A percentile compares a stretch with the other conserved stretches of the same genome.
These are phyloP conservation scores for Sialis lutaria DNA, from an alignment of 2,888 invertebrate genomes.

Conservation along the genomic window DNA sequence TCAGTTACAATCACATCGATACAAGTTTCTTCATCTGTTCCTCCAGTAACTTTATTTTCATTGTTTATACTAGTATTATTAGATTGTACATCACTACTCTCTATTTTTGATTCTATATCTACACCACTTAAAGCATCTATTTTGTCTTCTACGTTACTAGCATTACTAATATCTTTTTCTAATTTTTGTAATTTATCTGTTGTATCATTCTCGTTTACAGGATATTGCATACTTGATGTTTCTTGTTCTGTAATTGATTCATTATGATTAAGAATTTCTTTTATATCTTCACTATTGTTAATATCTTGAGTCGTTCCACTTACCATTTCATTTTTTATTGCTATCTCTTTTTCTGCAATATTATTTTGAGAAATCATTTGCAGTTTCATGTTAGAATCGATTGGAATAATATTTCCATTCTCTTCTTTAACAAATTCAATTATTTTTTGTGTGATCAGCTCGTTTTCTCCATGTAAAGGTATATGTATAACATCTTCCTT, in stretches of 20 bases:
- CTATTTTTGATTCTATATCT: not conserved
- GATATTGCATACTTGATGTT: not conserved
- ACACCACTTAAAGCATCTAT: not conserved
- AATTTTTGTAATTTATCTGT: not conserved
- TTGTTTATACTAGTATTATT: not conserved
- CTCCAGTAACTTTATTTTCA: not conserved
- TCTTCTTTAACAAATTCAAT: too few species aligned
- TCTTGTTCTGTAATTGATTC: not conserved
- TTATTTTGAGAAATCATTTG: too few species aligned
- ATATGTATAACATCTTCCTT: too few species aligned
- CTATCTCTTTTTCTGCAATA: too few species aligned
- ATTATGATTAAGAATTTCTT: too few species aligned
- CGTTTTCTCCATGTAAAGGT: too few species aligned
- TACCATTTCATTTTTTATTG: too few species aligned
- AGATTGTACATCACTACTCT: not conserved
- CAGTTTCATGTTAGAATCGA: too few species aligned
- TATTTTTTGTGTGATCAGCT: too few species aligned
- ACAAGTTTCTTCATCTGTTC: conserved; percentile 1
- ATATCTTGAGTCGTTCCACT: too few species aligned
- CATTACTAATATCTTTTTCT: not conserved
- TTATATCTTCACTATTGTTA: too few species aligned
- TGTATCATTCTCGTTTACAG: not conserved
- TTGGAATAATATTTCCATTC: too few species aligned
- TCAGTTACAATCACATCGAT: not conserved
- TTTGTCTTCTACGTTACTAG: not conserved